Conservation (phyloP, 2,113 vertebrate species). For the Sprattus sprattus region DNA sequence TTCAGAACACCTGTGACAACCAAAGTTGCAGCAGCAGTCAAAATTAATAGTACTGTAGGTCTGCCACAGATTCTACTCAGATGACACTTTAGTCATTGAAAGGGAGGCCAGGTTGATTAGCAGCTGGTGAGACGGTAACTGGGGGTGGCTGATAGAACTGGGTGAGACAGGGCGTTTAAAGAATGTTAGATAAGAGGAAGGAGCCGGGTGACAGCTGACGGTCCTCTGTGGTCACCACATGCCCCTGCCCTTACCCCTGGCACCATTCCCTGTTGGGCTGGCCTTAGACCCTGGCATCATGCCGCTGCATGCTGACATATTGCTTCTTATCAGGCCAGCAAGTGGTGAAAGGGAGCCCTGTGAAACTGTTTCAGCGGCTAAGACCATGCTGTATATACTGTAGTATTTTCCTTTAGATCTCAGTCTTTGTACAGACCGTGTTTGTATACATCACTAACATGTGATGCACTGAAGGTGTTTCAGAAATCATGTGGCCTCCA, state of each 20-base stretch:
- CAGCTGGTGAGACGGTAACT: not conserved
- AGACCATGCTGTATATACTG: not conserved
- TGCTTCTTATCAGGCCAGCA: not conserved
- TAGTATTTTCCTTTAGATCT: not conserved
- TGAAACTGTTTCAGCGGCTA: not conserved
- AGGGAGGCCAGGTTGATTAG: conserved; percentile 9
- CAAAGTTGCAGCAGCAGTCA: not conserved
- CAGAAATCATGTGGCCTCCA: not conserved
- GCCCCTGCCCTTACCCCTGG: not conserved
- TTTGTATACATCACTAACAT: not conserved
- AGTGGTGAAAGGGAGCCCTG: not conserved
- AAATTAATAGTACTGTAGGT: not conserved
- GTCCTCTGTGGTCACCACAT: not conserved
- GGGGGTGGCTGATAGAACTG: not conserved
- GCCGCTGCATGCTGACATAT: not conserved
- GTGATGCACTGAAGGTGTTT: not conserved
- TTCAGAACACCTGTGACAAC: not conserved
- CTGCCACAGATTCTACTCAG: not conserved
- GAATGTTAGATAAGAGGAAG: not conserved
- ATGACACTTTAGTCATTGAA: not conserved
- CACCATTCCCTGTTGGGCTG: not conserved
- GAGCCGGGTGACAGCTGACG: conserved; percentile 6
- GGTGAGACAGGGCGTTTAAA: not conserved
- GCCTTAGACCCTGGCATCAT: not conserved
- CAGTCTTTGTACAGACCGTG: not conserved